Percentiles rank a stretch among this genome's conserved stretches.
Conservation (phyloP, 2,113 vertebrate genomes). For the Eubucco bourcierii region DNA sequence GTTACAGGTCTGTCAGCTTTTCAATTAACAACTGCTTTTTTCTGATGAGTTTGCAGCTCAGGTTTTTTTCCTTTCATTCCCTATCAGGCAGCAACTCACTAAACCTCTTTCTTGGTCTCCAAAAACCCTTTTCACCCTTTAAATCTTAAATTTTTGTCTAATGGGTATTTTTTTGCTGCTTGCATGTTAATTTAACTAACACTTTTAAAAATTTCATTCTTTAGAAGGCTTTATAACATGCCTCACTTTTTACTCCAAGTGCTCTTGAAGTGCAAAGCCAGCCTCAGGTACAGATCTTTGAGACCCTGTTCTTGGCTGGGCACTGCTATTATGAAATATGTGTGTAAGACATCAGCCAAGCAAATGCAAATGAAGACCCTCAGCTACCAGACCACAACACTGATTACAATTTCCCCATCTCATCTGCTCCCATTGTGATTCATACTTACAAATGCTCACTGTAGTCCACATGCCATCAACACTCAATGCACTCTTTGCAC, state of each 20-base stretch:
- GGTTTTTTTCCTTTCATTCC: neutral
- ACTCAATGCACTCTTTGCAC: neutral
- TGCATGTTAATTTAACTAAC: neutral
- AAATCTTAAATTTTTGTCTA: neutral
- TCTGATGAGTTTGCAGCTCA: slow-evolving; percentile 52
- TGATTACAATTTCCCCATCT: neutral
- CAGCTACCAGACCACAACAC: neutral
- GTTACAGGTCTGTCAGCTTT: slow-evolving; percentile 43
- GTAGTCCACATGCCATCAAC: neutral
- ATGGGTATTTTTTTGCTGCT: neutral
- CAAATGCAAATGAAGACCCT: neutral
- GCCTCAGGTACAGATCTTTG: neutral
- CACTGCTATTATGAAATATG: neutral
- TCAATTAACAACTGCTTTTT: slow-evolving; percentile 54
- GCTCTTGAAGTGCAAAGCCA: neutral
- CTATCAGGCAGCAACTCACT: neutral
- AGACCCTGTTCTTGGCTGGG: neutral
- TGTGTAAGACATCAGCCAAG: fast-evolving
- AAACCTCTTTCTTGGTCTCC: neutral
- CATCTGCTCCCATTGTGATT: neutral
- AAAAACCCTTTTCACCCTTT: neutral
- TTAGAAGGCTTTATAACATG: neutral
- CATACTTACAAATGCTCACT: neutral
- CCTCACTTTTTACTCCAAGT: neutral
- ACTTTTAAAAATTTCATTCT: neutral